Percentiles rank a stretch among this genome's conserved stretches.
Conservation (phyloP, 2,113 vertebrate species). For the Scomber scombrus region DNA sequence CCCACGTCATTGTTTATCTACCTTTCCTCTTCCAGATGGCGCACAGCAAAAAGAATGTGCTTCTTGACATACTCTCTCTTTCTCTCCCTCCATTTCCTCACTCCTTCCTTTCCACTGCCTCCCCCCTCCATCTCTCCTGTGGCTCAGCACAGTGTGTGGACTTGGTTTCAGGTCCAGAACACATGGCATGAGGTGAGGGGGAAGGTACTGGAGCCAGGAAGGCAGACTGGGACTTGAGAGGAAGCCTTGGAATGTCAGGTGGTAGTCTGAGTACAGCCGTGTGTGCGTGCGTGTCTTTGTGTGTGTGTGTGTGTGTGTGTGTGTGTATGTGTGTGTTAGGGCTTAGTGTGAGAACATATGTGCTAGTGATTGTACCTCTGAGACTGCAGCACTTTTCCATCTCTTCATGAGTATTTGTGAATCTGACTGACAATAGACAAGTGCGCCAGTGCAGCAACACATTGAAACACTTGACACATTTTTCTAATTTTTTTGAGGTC, state of each 20-base stretch:
- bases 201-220: conserved; percentile 51
- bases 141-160: conserved; percentile 68
- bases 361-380: conserved; percentile 32
- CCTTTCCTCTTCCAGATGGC: conserved; percentile 85
- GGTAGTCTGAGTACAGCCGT: conserved; percentile 15
- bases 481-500: conserved; percentile 63
- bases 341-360: conserved; percentile 49
- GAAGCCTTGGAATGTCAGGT: conserved; percentile 61
- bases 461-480: conserved; percentile 67
- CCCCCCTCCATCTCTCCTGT: conserved; percentile 61
- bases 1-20: conserved; percentile 85
- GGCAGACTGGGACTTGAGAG: conserved; percentile 60
- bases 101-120: conserved; percentile 2
- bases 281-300: no score
- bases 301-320: background rate
- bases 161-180: conserved; percentile 74
- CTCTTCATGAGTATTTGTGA: conserved; percentile 34
- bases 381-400: conserved; percentile 18
- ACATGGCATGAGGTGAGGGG: conserved; percentile 57
- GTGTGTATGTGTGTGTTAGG: conserved; percentile 18
- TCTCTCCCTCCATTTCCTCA: conserved; percentile 24
- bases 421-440: conserved; percentile 30
- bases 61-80: conserved; percentile 77
- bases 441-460: conserved; percentile 15
- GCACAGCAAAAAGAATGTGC: conserved; percentile 82